Base-by-base conservation (phyloP, 2,113 vertebrate genomes). In the Lethenteron camtschaticum region DNA sequence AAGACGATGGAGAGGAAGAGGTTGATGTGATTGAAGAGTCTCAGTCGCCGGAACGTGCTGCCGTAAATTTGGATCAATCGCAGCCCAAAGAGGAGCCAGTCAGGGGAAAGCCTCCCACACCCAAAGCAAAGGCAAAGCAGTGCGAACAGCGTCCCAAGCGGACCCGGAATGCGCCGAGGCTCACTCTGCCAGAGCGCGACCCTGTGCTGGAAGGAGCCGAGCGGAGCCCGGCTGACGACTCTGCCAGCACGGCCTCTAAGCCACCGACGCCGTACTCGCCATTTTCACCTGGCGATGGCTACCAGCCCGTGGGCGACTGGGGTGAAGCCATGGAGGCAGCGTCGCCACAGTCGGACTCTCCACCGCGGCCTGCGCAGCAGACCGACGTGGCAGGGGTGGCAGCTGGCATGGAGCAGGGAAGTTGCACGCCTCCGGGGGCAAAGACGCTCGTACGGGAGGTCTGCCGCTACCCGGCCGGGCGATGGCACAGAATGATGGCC, bases 271-370 rank as follows among this genome's bases (percentile, higher is more conserved):
- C 10, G n/a, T 71, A 77, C 71, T 88, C 83, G 75, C 86, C 89
- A 60, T 82, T 88, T 76, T 79, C 76, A 0, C 80, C 79, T 0
- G 41, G 79, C 2, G 83, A 83, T 0, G 78, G 81, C 16, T 81
- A 87, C 77, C 75, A 76, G 60, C 83, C 86, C 0, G 84, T 90
- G 55, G 74, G 81, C 0, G 86, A 92, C 80, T 95, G 90, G 90
- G 90, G 82, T 0, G 90, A 91, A 77, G 87, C 85, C 77, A 87
- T 94, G 86, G 90, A 95, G 79, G 78, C 83, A 81, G 74, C 73
- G 71, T 89, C 85, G 1, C 85, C 87, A 1, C 75, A 66, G 63
- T 16, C 8, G 41, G 41, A 41, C 41, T 41, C 41, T 41, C 41
- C 41, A 41, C 41, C 41, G 41, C 41, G 41, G 41, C 41, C 41